Evolutionary conservation across 2,797 vertebrate genomes (phyloP).

Genomic region (Tapirus indicus): DNA sequence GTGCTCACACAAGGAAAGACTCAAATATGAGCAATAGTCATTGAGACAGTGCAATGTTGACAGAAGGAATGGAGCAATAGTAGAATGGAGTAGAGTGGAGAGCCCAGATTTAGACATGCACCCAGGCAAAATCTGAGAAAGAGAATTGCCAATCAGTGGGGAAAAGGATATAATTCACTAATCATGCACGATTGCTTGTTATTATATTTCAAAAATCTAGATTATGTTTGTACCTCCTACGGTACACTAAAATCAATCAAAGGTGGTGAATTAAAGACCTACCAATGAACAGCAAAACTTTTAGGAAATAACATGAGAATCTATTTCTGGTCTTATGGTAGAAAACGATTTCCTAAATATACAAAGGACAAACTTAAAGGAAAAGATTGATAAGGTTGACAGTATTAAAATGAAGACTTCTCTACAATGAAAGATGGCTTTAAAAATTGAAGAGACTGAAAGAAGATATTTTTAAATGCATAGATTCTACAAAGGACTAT

Average conservation of each 20-base stretch:
- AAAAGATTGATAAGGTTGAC: background rate
- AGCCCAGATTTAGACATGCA: no score
- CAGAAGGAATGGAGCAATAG: rapidly evolving
- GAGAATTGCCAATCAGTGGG: rapidly evolving
- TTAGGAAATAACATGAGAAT: background rate
- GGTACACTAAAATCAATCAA: background rate
- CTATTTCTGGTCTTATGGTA: background rate
- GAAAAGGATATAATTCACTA: background rate
- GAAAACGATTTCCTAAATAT: background rate
- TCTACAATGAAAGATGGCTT: background rate
- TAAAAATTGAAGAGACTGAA: background rate
- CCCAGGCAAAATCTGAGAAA: background rate
- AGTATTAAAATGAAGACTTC: background rate
- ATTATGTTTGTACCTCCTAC: background rate
- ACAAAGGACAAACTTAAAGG: background rate
- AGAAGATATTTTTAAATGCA: background rate
- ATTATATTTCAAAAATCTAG: background rate
- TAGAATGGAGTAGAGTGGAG: background rate
- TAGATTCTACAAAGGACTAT: background rate
- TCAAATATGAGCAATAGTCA: background rate
- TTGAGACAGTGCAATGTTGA: no score
- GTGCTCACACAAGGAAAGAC: no score
- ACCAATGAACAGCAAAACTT: background rate
- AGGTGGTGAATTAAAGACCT: background rate
- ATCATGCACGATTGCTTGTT: background rate